Evolutionary conservation across 2,113 vertebrate genomes (phyloP), one percentile per base, ranked within the genome.

Genomic region (Cisticola juncidis): DNA sequence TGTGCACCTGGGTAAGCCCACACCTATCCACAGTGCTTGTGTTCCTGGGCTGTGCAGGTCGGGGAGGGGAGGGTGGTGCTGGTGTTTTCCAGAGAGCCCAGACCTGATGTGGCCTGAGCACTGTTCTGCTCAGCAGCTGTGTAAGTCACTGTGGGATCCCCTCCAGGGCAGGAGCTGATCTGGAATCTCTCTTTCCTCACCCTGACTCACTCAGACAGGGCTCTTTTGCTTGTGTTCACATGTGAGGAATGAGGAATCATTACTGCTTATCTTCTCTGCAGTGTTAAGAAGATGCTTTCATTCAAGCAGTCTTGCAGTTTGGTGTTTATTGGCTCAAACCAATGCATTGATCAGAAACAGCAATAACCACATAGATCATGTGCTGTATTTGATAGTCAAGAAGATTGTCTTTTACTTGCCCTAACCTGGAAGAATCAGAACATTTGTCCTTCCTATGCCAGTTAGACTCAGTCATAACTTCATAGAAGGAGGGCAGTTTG

Each of bases 101-200:
- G 11, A 35, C 5, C 23, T 57, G 28, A 3, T 7, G 25, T 0
- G 1, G 12, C 33, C 48, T 10, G 25, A 42, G n/a, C 0, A 0
- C n/a, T 40, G 9, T 9, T 57, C 35, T 38, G 50, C 8, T 40
- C 36, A 53, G 42, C 36, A 13, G 16, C 24, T 38, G 33, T 1
- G 1, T 12, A 5, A 14, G 33, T 40, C 47, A 29, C 68, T 36
- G 29, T 26, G 10, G 61, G 35, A 29, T 58, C 56, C 40, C 53
- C 26, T 70, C 1, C 36, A 60, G 1, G 48, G 35, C 31, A 40
- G 40, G 17, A 45, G 6, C 5, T 28, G 48, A 25, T 53, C 36
- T 35, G 14, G 7, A n/a, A 6, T 31, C 53, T 70, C 31, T 47
- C 5, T 51, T 66, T 64, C 62, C 24, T 71, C 7, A 9, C 17